Percentiles rank a stretch among this genome's conserved stretches.
These are phyloP conservation scores for Eupsittula cactorum DNA, from an alignment of 2,113 vertebrate genomes.

Conservation along the genomic window DNA sequence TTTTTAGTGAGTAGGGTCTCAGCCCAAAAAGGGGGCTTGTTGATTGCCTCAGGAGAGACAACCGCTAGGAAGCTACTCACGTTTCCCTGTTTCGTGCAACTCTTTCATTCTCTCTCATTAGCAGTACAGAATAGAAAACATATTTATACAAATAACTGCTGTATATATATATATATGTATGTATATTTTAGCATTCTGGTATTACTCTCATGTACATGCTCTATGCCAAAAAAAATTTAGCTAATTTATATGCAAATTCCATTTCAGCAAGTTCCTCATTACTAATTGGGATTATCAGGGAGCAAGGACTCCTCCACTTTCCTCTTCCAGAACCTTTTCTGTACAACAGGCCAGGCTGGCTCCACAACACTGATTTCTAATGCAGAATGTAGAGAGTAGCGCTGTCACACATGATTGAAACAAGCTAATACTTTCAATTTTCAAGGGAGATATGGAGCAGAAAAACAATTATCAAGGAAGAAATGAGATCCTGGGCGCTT, in stretches of 20 bases:
- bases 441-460: slow-evolving; percentile 20
- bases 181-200: neutral
- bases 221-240: neutral
- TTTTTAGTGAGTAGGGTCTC: neutral
- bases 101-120: neutral
- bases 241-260: neutral
- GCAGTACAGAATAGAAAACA: neutral
- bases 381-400: neutral
- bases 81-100: neutral
- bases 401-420: slow-evolving; percentile 28
- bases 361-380: neutral
- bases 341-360: neutral
- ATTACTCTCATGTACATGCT: neutral
- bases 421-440: slow-evolving; percentile 36
- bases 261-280: neutral
- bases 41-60: neutral
- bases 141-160: neutral
- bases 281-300: neutral
- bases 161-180: neutral
- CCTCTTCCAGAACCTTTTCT: neutral
- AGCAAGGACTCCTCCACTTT: neutral
- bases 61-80: neutral
- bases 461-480: slow-evolving; percentile 50
- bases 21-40: neutral
- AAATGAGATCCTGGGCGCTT: slow-evolving; percentile 39